Percentiles rank a stretch among this genome's conserved stretches.
phyloP scores from a whole-genome alignment of 2,797 vertebrate species.

The Pteropus rufus region DNA sequence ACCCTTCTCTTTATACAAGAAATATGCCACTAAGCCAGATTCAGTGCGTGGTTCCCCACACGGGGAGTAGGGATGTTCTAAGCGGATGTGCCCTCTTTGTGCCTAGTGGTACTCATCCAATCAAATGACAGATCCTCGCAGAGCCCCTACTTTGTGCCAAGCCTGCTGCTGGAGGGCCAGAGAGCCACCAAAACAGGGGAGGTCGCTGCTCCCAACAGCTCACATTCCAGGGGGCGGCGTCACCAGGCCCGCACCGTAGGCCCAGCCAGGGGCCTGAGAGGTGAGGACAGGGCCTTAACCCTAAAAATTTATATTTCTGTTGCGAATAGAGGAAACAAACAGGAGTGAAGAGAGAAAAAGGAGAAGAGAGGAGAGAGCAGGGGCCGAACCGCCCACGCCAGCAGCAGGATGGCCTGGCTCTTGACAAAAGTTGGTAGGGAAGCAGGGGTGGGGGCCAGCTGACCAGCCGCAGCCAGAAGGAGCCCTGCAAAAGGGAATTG shows the following conservation, averaged over 20 bases:
- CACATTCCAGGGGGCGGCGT: not conserved
- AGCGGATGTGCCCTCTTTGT: not conserved
- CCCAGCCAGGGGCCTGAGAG: not conserved
- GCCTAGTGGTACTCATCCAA: not conserved
- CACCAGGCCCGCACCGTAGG: not conserved
- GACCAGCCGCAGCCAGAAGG: slow-evolving; percentile 16
- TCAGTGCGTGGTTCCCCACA: not conserved
- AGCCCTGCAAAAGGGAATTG: not conserved
- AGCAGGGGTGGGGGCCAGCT: not conserved
- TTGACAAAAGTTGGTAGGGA: not conserved
- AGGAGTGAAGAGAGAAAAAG: not conserved
- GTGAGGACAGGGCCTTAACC: not conserved
- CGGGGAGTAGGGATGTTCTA: rapidly evolving
- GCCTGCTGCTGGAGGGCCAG: not conserved
- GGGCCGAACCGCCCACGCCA: not conserved
- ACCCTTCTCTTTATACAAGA: not conserved
- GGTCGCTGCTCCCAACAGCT: not conserved
- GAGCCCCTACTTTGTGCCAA: not conserved
- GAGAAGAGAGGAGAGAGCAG: not conserved
- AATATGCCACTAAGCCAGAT: not conserved
- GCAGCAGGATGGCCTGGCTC: not conserved
- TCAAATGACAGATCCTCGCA: not conserved
- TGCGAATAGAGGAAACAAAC: not conserved
- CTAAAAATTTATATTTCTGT: not conserved
- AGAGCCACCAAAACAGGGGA: not conserved